Conservation (phyloP, 2,888 invertebrate genomes). For the Zaprionus bogoriensis region DNA sequence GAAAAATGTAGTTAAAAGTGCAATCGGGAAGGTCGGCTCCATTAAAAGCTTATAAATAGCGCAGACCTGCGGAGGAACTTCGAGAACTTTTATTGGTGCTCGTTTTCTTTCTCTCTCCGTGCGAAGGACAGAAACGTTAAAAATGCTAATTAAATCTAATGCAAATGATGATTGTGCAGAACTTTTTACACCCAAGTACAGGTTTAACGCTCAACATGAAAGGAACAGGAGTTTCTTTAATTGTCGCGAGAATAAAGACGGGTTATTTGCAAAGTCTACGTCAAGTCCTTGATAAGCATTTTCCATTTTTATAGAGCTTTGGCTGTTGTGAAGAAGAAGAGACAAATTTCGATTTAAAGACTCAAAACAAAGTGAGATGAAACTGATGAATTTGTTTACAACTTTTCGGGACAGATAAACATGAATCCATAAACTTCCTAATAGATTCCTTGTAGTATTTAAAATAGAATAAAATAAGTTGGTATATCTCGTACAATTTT, state of each 20-base stretch:
- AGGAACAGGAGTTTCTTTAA: constrained; percentile 18
- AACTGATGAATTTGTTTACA: too few species aligned
- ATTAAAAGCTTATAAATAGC: constrained; percentile 43
- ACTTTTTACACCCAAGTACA: not conserved
- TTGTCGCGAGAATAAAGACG: constrained; percentile 6
- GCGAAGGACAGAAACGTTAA: constrained; percentile 22
- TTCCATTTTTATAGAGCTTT: too few species aligned
- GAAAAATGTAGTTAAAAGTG: constrained; percentile 37
- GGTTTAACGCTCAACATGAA: not conserved
- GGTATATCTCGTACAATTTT: too few species aligned
- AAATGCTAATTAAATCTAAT: constrained; percentile 67
- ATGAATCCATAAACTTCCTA: too few species aligned
- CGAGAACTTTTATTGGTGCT: constrained; percentile 43
- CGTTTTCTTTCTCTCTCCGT: constrained; percentile 7
- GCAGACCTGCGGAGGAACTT: constrained; percentile 35
- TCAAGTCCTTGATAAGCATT: not conserved
- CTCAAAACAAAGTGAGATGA: too few species aligned
- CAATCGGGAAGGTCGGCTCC: constrained; percentile 24
- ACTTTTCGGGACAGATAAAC: too few species aligned
- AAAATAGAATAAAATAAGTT: too few species aligned
- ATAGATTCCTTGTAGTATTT: too few species aligned
- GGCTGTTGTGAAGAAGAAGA: too few species aligned
- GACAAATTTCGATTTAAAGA: too few species aligned
- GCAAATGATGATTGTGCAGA: constrained; percentile 42
- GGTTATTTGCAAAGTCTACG: not conserved